Evolutionary conservation across 2,888 invertebrate species (phyloP), one percentile per base, ranked within the genome.

Genomic region (Protophormia terraenovae): DNA sequence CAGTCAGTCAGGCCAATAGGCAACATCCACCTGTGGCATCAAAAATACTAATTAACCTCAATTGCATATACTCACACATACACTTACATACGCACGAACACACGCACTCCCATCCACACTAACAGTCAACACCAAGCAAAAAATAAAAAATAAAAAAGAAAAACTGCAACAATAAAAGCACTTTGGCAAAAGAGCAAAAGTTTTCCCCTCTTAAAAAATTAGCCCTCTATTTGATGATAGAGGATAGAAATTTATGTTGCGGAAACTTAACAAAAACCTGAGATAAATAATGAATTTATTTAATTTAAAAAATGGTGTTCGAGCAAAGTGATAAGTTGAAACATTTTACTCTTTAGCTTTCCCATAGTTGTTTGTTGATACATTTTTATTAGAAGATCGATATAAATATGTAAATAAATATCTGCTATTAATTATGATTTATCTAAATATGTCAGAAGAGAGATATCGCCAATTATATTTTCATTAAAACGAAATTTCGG

Each of bases 21-120:
- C 83, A 64, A 80, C 85, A 87, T 87, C 87, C 87, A 88, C 88
- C 88, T 88, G 88, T 87, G 86, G 88, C 86, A 84, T 81, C 84
- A 72, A 78, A 80, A 83, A 84, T 69, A 84, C 88, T 87, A 88
- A 88, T 88, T 88, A 88, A 87, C 88, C 87, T 86, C 87, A 87
- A 88, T 88, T 87, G 83, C 82, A 64, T 81, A 87, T 60, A 85
- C 71, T 16, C 12, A 27, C 50, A 62, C n/a, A 62, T 2, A 50
- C 45, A 69, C 72, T 60, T 73, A 64, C 80, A 71, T 41, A 66
- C 47, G 38, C 35, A 41, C 60, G 6, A 1, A 19, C 16, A 32
- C 12, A 22, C 8, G 5, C 55, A 55, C 35, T 45, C 7, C 8
- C 14, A 14, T 16, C 55, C 27, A 12, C 3, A 38, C 24, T 16